phyloP scores from a whole-genome alignment of 2,113 vertebrate genomes.

The Etia nguti region DNA sequence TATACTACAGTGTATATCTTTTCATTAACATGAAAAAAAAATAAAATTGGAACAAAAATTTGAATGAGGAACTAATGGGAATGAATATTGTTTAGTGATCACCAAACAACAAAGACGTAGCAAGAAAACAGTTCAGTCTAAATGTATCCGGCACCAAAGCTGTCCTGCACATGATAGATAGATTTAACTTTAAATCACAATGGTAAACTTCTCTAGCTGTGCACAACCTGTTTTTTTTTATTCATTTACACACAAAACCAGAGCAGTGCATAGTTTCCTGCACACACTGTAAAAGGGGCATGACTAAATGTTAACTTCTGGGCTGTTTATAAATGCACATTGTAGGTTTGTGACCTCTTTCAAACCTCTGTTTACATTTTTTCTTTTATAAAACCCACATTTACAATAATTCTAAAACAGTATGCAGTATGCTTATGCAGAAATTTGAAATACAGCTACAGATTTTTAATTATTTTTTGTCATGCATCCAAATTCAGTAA shows the following conservation, averaged over 20 bases:
- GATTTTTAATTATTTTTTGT: neutral
- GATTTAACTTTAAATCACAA: neutral
- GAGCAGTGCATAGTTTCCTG: neutral
- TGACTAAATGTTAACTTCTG: neutral
- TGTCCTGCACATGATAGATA: neutral
- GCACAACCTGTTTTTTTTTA: neutral
- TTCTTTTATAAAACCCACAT: neutral
- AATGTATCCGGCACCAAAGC: neutral
- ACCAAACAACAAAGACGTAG: neutral
- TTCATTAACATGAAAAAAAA: neutral
- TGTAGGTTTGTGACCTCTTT: slow-evolving; percentile 22
- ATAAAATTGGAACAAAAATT: neutral
- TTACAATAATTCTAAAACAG: neutral
- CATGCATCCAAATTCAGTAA: neutral
- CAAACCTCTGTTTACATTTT: neutral
- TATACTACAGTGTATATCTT: neutral
- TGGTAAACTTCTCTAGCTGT: neutral
- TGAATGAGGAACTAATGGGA: neutral
- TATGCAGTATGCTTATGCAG: neutral
- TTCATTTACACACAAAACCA: neutral
- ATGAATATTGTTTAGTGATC: neutral
- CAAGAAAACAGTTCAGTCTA: neutral
- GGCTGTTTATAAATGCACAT: neutral
- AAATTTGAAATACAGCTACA: neutral
- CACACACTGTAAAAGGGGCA: neutral